A percentile compares a stretch with the other conserved stretches of the same genome.
Conservation (phyloP, 1,140 invertebrate species). For the Drosophila saltans region DNA sequence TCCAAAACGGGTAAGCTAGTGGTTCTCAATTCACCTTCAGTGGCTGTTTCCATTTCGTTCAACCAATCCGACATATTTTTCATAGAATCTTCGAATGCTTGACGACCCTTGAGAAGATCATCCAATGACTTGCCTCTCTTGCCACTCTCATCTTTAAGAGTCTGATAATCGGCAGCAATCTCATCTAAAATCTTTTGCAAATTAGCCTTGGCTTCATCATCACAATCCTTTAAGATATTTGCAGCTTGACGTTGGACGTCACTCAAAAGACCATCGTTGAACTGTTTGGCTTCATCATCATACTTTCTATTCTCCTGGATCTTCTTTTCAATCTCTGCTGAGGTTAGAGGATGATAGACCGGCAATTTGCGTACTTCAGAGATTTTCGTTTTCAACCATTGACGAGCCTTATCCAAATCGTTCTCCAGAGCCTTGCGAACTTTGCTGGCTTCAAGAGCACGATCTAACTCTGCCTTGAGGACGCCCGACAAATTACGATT, state of each 20-base stretch:
- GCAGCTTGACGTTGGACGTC: constrained; percentile 91
- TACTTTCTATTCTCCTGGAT: constrained; percentile 89
- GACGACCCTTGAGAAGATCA: constrained; percentile 90
- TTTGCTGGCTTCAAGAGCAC: constrained; percentile 87
- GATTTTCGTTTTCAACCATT: constrained; percentile 91
- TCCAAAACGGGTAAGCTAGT: constrained; percentile 91
- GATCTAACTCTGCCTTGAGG: constrained; percentile 89
- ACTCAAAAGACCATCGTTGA: constrained; percentile 89
- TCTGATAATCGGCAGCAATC: constrained; percentile 88
- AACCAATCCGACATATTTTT: constrained; percentile 93
- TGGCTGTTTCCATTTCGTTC: constrained; percentile 93
- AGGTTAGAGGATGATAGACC: constrained; percentile 89
- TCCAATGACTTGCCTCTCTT: constrained; percentile 89
- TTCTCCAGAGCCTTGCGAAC: constrained; percentile 90
- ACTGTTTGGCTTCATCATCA: constrained; percentile 90
- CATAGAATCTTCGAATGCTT: constrained; percentile 91
- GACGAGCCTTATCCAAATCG: constrained; percentile 89
- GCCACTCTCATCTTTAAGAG: constrained; percentile 88
- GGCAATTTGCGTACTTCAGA: constrained; percentile 90
- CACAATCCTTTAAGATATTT: constrained; percentile 91
- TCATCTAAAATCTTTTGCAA: constrained; percentile 88
- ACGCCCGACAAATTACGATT: constrained; percentile 89
- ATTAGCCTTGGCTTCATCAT: constrained; percentile 87
- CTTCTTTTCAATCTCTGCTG: constrained; percentile 90
- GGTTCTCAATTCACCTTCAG: constrained; percentile 90